Percentiles rank a stretch among this genome's conserved stretches.
Evolutionary conservation across 2,113 vertebrate species (phyloP).

Genomic region (Calidris pygmaea): DNA sequence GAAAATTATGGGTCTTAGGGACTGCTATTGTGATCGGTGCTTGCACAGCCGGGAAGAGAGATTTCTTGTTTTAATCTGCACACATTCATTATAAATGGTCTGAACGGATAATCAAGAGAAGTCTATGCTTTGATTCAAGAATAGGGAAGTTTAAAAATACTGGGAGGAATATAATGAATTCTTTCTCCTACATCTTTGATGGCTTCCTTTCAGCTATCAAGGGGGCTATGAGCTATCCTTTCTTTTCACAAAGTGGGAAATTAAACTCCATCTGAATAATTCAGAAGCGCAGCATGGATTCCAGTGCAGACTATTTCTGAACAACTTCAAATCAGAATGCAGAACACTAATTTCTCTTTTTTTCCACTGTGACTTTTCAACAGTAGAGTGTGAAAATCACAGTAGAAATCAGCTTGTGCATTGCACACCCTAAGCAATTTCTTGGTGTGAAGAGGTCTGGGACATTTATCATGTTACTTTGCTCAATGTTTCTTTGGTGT

Average conservation of each 20-base stretch:
- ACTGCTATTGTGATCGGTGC: neutral
- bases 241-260: neutral
- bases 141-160: conserved; percentile 1
- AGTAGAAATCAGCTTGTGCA: neutral
- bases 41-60: neutral
- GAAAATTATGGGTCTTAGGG: neutral
- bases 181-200: neutral
- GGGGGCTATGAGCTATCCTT: neutral
- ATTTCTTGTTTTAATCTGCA: neutral
- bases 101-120: neutral
- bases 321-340: neutral
- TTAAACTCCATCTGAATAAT: neutral
- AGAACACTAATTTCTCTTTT: neutral
- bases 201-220: neutral
- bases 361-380: neutral
- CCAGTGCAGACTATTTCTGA: neutral
- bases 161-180: neutral
- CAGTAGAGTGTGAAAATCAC: neutral
- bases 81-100: neutral
- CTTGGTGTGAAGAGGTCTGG: neutral
- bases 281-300: neutral
- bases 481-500: neutral
- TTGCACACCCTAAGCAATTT: neutral
- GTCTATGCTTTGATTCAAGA: neutral
- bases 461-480: neutral